These are phyloP conservation scores for Mellilla xanthometata DNA, from an alignment of 2,888 invertebrate genomes.

Conservation along the genomic window DNA sequence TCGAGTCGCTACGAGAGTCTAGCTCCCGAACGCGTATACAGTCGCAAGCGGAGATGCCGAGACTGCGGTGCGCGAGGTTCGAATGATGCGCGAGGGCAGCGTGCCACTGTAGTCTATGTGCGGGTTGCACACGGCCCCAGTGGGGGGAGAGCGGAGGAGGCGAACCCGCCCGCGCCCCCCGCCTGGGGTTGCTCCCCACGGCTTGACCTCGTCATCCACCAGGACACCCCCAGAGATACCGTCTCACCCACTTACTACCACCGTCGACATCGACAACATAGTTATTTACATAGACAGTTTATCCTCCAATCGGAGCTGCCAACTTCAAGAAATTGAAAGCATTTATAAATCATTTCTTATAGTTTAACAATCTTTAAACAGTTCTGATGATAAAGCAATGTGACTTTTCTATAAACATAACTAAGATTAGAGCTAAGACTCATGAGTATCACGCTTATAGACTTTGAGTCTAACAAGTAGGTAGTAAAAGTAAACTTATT, in stretches of 20 bases:
- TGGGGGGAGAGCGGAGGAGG: slow-evolving; percentile 66
- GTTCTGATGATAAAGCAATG: no score
- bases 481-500: no score
- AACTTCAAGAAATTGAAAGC: slow-evolving; percentile 30
- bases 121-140: slow-evolving; percentile 81
- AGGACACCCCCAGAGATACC: not conserved
- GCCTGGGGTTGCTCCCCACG: slow-evolving; percentile 24
- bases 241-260: slow-evolving; percentile 34
- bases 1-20: slow-evolving; percentile 79
- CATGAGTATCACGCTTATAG: no score
- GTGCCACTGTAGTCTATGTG: slow-evolving; percentile 77
- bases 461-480: no score
- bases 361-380: not conserved
- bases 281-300: slow-evolving; percentile 23
- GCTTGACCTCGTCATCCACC: no score
- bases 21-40: slow-evolving; percentile 78
- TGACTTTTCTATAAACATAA: no score
- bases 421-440: no score
- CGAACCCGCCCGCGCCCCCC: slow-evolving; percentile 49
- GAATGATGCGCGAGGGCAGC: slow-evolving; percentile 78
- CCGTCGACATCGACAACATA: not conserved
- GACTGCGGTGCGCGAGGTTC: slow-evolving; percentile 80
- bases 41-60: slow-evolving; percentile 74
- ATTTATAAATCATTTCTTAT: slow-evolving; percentile 23
- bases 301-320: slow-evolving; percentile 28